Evolutionary conservation across 2,797 vertebrate species (phyloP), one percentile per base, ranked within the genome.

Genomic region (Astyanax mexicanus): DNA sequence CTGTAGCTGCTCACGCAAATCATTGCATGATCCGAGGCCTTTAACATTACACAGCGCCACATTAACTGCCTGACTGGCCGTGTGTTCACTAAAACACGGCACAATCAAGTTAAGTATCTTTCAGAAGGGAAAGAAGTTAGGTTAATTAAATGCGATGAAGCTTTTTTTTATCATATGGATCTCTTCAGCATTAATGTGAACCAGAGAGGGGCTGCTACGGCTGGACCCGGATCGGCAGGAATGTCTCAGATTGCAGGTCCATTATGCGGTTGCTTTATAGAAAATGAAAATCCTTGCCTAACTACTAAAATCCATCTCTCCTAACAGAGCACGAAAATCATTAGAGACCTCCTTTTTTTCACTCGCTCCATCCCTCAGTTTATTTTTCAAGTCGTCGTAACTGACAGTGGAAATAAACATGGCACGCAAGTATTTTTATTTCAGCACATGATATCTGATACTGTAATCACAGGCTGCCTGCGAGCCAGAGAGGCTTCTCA

Each of bases 391-490:
- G 55, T 58, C 58, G 38, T 72, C 70, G 52, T 61, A 69, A 79
- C 55, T 40, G 71, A 84, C 47, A 76, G 44, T 62, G 71, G 45
- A 80, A 81, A 81, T 72, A 83, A 81, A 81, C 80, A 83, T 37
- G 64, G 47, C 44, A 58, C 12, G 21, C 45, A 11, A 75, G 78
- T 80, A 81, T 83, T 84, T 85, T 82, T 81, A 78, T 75, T 84
- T 72, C 49, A 61, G 78, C 44, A 57, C 38, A 52, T 71, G 80
- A 83, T 75, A 84, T 84, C 55, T 21, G 54, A 85, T 81, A 81
- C 68, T 49, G 75, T 87, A 85, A 85, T 83, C 74, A 84, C 72
- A 81, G 85, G 72, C 77, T 79, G 75, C 77, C 69, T 69, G 72
- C 55, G 65, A 69, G 71, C 78, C 75, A 69, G 72, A 74, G 79